Evolutionary conservation across 2,113 vertebrate genomes (phyloP).

Genomic region (Procavia capensis): DNA sequence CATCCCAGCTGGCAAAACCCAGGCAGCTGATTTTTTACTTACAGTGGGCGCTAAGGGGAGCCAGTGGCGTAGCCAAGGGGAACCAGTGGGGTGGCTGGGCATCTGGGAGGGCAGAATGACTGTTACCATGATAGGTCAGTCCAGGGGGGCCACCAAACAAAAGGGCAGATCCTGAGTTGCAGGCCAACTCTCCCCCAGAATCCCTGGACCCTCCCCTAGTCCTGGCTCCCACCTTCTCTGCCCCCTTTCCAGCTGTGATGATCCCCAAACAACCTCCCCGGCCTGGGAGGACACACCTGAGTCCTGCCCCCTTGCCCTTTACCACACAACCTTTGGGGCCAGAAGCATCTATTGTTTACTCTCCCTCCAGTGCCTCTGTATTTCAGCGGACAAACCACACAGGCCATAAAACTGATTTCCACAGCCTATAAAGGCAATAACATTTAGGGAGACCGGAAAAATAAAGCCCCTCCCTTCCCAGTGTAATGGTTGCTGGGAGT

Average conservation of each 20-base stretch:
- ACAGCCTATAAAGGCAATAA: conserved; percentile 45
- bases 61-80: background rate
- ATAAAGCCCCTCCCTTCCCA: background rate
- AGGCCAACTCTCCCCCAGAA: background rate
- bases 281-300: no score
- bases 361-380: background rate
- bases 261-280: background rate
- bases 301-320: background rate
- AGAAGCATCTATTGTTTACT: background rate
- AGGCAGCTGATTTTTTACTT: background rate
- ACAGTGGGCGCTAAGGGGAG: background rate
- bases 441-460: conserved; percentile 43
- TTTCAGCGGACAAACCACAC: background rate
- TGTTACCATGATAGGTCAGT: background rate
- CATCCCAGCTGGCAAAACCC: background rate
- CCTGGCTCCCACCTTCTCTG: background rate
- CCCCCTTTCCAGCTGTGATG: background rate
- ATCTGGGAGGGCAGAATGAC: background rate
- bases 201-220: background rate
- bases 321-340: background rate
- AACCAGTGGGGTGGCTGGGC: background rate
- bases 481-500: background rate
- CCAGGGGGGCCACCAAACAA: background rate
- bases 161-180: background rate
- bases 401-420: conserved; percentile 52